Evolutionary conservation across 2,797 vertebrate species (phyloP), one percentile per base, ranked within the genome.

Genomic region (Sebastolobus altivelis): DNA sequence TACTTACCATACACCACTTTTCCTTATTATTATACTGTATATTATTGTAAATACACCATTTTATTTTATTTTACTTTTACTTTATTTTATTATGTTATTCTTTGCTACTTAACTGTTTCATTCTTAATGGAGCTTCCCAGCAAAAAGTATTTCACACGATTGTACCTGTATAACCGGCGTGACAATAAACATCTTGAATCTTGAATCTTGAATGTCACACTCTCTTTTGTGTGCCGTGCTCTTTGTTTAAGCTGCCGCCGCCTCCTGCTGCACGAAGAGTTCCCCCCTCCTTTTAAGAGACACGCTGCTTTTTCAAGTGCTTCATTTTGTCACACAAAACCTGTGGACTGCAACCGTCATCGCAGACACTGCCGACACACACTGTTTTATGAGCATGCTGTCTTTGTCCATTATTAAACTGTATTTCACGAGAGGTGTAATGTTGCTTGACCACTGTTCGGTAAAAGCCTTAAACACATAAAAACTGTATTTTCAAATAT

Each of bases 251-350:
- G 65, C 62, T 20, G 65, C 43, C 12, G 52, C 43, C 20, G 54
- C 61, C 79, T 67, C 79, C 60, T n/a, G 76, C 73, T 59, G 56
- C 77, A 70, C 4, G 43, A 35, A 65, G 10, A 59, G 12, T 69
- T 16, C 67, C 29, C 43, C 43, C 38, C 71, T 71, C 69, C 66
- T 40, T 69, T 74, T 61, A 66, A 73, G 43, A 82, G 58, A 70
- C 66, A 40, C 3, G 52, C 81, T 87, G 76, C 40, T 65, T 83
- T 71, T 72, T 59, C 68, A 75, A 77, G 69, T 60, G 61, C 73
- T 77, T 84, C 59, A 75, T 66, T 89, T 75, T 65, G 61, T 65
- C 68, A 49, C 58, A 43, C 52, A 76, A 71, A 79, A 83, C 82
- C 67, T 69, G 82, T 5, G 27, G 80, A 40, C 63, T 14, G 55